Evolutionary conservation across 2,888 invertebrate species (phyloP).

Genomic region (Brassicogethes aeneus): DNA sequence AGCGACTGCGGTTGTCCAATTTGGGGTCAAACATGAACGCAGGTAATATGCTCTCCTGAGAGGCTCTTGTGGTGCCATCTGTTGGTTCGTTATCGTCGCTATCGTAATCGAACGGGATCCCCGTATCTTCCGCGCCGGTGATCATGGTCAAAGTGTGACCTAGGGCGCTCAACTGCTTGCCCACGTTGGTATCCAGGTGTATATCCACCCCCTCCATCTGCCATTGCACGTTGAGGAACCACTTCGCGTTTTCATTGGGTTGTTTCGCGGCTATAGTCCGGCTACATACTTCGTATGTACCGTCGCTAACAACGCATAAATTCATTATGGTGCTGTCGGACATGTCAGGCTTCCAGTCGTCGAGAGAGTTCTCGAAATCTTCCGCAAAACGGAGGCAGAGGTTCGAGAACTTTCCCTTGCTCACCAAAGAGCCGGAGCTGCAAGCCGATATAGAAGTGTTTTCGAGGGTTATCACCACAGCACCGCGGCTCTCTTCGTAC

Average conservation of each 20-base stretch:
- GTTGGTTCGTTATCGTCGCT: constrained; percentile 69
- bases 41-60: constrained; percentile 68
- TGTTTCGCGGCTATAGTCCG: constrained; percentile 83
- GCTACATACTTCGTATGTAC: constrained; percentile 96
- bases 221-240: constrained; percentile 97
- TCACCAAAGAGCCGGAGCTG: constrained; percentile 90
- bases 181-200: constrained; percentile 91
- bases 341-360: constrained; percentile 94
- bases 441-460: constrained; percentile 95
- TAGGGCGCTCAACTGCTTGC: constrained; percentile 87
- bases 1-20: constrained; percentile 72
- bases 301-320: constrained; percentile 95
- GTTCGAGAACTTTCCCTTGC: constrained; percentile 84
- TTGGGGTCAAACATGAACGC: constrained; percentile 75
- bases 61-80: constrained; percentile 52
- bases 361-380: constrained; percentile 92
- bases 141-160: constrained; percentile 94
- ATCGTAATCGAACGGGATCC: constrained; percentile 53
- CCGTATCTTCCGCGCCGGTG: constrained; percentile 74
- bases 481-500: constrained; percentile 78
- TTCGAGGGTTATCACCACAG: constrained; percentile 92
- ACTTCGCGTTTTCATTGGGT: constrained; percentile 84
- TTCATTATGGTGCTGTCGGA: constrained; percentile 74
- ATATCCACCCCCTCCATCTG: constrained; percentile 99
- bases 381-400: constrained; percentile 92